Evolutionary conservation across 2,888 invertebrate genomes (phyloP).

Genomic region (Muschampia staudingeri): DNA sequence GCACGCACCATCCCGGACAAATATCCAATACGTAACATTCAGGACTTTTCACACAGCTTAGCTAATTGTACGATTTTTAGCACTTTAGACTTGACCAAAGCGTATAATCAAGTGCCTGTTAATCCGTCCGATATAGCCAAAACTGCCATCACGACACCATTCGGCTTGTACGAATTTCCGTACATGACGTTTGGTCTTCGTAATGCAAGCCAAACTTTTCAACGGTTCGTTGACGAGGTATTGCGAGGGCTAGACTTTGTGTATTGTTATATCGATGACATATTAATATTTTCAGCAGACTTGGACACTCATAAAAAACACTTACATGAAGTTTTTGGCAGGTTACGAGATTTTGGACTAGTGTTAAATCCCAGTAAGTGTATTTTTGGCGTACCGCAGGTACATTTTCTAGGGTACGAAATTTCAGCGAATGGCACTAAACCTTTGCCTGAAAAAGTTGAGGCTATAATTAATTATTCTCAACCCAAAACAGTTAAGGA

Average conservation of each 20-base stretch:
- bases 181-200: neutral
- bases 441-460: neutral
- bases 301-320: neutral
- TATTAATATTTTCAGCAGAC: neutral
- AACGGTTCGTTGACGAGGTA: neutral
- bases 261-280: slow-evolving; percentile 5
- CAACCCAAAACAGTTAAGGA: neutral
- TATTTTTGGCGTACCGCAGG: neutral
- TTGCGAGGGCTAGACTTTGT: neutral
- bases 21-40: slow-evolving; percentile 33
- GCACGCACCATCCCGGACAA: slow-evolving; percentile 48
- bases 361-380: neutral
- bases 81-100: neutral
- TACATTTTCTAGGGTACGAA: neutral
- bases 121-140: neutral
- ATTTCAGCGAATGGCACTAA: neutral
- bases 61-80: neutral
- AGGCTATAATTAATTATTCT: neutral
- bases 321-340: neutral
- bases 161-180: too few relatives aligned
- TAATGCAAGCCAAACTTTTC: neutral
- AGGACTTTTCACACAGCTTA: slow-evolving; percentile 50
- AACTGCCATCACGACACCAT: neutral
- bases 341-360: neutral
- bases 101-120: neutral